Conservation (phyloP, 2,797 vertebrate species). For the Manis pentadactyla region DNA sequence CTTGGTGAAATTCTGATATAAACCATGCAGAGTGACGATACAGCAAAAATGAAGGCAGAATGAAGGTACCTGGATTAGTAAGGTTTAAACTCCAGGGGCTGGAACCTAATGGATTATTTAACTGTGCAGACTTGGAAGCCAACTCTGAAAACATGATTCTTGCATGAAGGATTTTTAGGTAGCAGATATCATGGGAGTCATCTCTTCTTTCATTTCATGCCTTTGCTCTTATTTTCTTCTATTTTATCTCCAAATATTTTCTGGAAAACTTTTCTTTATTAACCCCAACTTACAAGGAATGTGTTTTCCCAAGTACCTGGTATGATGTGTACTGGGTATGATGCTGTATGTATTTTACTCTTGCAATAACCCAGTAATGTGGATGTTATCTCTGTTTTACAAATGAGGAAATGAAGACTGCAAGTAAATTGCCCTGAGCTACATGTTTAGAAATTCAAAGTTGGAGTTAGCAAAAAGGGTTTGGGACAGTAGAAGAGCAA, state of each 20-base stretch:
- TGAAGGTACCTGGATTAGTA: background rate
- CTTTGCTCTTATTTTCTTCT: background rate
- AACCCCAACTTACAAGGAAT: background rate
- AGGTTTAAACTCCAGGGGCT: background rate
- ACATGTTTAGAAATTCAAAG: background rate
- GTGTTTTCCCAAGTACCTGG: background rate
- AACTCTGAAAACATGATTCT: background rate
- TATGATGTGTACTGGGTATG: background rate
- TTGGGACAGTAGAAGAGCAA: background rate
- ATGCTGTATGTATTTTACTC: background rate
- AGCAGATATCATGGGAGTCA: background rate
- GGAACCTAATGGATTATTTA: background rate
- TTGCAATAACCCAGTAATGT: background rate
- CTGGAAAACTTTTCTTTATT: background rate
- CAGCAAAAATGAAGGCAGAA: background rate
- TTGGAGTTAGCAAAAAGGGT: background rate
- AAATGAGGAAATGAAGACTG: background rate
- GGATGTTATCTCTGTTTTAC: background rate
- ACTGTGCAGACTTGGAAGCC: background rate
- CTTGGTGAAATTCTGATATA: background rate
- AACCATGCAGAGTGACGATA: background rate
- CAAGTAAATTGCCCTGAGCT: background rate
- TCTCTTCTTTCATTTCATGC: background rate
- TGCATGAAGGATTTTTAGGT: background rate
- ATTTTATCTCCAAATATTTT: background rate